These are phyloP conservation scores for Taphrorychus bicolor DNA, from an alignment of 2,888 invertebrate genomes.

Conservation along the genomic window DNA sequence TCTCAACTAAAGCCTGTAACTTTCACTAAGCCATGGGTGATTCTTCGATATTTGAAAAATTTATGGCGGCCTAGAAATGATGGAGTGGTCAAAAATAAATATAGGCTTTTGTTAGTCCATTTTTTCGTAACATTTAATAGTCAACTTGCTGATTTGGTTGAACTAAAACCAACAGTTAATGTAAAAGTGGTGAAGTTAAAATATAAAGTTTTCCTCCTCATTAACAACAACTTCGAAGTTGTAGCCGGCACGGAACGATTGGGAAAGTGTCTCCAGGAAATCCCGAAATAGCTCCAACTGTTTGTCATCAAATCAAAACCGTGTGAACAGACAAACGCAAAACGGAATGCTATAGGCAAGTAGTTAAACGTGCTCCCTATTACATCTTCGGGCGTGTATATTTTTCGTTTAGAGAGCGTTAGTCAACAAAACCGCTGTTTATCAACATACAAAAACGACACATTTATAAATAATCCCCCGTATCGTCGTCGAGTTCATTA, in stretches of 20 bases:
- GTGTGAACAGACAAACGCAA: slow-evolving; percentile 14
- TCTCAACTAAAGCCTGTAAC: too few relatives aligned
- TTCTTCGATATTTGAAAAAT: too few relatives aligned
- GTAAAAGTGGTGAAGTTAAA: too few relatives aligned
- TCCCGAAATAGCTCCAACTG: slow-evolving; percentile 21
- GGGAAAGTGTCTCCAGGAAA: slow-evolving; percentile 7
- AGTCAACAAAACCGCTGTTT: slow-evolving; percentile 4
- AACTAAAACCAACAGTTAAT: too few relatives aligned
- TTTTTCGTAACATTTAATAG: too few relatives aligned
- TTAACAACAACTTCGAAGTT: too few relatives aligned
- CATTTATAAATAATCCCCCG: slow-evolving; percentile 25
- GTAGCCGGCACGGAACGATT: not conserved
- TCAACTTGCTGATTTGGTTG: too few relatives aligned
- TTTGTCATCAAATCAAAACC: slow-evolving; percentile 22
- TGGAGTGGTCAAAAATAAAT: too few relatives aligned
- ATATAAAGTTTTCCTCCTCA: too few relatives aligned
- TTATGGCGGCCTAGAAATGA: too few relatives aligned
- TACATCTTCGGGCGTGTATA: not conserved
- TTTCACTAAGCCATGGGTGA: too few relatives aligned
- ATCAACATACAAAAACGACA: slow-evolving; percentile 2
- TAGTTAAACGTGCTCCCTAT: slow-evolving; percentile 2
- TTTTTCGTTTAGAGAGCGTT: not conserved
- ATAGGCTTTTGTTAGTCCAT: too few relatives aligned
- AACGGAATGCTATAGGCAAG: not conserved
- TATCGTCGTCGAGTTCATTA: slow-evolving; percentile 35